Evolutionary conservation across 2,888 invertebrate genomes (phyloP), one percentile per base, ranked within the genome.

Genomic region (Tipula confusa): DNA sequence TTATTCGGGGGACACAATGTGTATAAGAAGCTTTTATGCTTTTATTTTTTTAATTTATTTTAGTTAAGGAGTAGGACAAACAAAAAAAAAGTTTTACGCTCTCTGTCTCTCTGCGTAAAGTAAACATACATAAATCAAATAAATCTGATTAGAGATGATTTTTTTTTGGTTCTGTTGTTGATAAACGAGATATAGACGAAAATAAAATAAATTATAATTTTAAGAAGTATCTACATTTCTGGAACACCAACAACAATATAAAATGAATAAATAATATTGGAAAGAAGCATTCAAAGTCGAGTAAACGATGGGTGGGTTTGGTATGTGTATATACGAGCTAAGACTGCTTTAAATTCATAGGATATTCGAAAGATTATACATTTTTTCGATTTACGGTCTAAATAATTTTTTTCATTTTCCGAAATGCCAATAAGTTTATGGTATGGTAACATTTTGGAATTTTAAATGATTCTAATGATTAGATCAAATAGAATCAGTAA

Each of bases 51-150:
- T 24, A 64, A 64, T 24, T 64, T 64, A 64, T 64, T 64, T 64
- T 18, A 24, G 64, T 24, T 64, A 11, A 64, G 5, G 18, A 43
- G 15, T 43, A 43, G 0, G 43, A 64, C n/a, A n/a, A n/a, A n/a
- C n/a, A n/a, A n/a, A n/a, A n/a, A n/a, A n/a, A n/a, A 64, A 24
- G 24, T 24, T 64, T n/a, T n/a, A n/a, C n/a, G n/a, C n/a, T n/a
- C n/a, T n/a, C n/a, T n/a, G n/a, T n/a, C n/a, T 13, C 24, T 64
- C 7, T 64, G 11, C 24, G 9, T 64, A 64, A 64, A 64, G 64
- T 24, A 64, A 64, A 64, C 64, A 64, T 64, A 64, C 64, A 64
- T 64, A 64, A 64, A 64, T 64, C 64, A 64, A 64, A 64, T 64
- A 64, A 64, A 64, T 64, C 64, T 64, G 64, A 64, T 64, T 64